Conservation (phyloP, 2,113 vertebrate species). For the Naja naja region DNA sequence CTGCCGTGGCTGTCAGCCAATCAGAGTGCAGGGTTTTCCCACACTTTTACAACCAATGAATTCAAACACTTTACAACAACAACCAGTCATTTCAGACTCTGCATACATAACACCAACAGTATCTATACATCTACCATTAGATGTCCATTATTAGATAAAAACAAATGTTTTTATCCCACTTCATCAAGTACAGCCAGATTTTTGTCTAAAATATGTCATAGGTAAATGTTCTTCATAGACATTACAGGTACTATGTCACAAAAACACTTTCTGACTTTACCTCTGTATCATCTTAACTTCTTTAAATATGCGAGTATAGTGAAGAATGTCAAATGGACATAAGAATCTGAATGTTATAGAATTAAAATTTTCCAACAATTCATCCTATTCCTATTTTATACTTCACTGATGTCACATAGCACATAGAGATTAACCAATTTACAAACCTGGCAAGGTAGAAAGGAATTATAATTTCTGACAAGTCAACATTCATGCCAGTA, state of each 20-base stretch:
- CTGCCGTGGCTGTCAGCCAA: no score
- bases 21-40: no score
- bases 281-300: not conserved
- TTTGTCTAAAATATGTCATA: not conserved
- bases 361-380: not conserved
- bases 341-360: not conserved
- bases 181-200: not conserved
- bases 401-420: not conserved
- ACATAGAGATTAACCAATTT: not conserved
- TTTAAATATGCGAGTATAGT: not conserved
- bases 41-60: no score
- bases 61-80: no score
- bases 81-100: no score
- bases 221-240: not conserved
- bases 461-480: not conserved
- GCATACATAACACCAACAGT: no score
- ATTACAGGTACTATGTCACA: not conserved
- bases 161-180: not conserved
- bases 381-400: not conserved
- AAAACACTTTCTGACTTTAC: not conserved
- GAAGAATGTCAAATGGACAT: not conserved
- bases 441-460: slow-evolving; percentile 20
- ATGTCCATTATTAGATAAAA: not conserved
- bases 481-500: not conserved
- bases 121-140: not conserved